phyloP scores from a whole-genome alignment of 2,113 vertebrate species.

The Psilopogon haemacephalus region DNA sequence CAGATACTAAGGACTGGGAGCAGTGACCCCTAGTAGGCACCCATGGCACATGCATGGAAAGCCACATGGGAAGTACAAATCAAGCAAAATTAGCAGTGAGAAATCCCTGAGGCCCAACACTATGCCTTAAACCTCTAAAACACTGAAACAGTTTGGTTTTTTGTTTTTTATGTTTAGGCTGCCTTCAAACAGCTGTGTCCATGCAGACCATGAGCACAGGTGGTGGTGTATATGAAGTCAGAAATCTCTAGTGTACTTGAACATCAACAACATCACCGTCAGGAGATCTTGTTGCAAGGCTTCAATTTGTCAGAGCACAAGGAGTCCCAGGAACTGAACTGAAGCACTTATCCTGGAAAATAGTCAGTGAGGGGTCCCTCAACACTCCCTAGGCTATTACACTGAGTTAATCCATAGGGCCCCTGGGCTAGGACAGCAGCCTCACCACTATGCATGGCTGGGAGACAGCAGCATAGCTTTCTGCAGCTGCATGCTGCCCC shows the following conservation, averaged over 20 bases:
- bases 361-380: not conserved
- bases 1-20: not conserved
- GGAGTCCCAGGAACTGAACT: not conserved
- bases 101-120: slow-evolving; percentile 3
- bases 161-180: not conserved
- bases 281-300: not conserved
- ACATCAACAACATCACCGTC: not conserved
- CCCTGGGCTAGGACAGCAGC: not conserved
- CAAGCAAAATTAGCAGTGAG: slow-evolving; percentile 19
- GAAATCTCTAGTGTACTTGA: not conserved
- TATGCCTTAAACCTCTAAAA: not conserved
- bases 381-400: not conserved
- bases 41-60: not conserved
- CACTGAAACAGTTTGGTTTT: rapidly evolving
- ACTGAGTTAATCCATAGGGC: not conserved
- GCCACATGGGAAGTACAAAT: not conserved
- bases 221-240: not conserved
- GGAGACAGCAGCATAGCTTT: not conserved
- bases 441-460: rapidly evolving
- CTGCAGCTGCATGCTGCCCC: not conserved
- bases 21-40: not conserved
- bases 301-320: not conserved
- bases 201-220: not conserved
- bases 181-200: not conserved
- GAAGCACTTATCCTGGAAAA: not conserved